Base-by-base conservation (phyloP, 2,797 vertebrate genomes). In the Hippoglossus hippoglossus region DNA sequence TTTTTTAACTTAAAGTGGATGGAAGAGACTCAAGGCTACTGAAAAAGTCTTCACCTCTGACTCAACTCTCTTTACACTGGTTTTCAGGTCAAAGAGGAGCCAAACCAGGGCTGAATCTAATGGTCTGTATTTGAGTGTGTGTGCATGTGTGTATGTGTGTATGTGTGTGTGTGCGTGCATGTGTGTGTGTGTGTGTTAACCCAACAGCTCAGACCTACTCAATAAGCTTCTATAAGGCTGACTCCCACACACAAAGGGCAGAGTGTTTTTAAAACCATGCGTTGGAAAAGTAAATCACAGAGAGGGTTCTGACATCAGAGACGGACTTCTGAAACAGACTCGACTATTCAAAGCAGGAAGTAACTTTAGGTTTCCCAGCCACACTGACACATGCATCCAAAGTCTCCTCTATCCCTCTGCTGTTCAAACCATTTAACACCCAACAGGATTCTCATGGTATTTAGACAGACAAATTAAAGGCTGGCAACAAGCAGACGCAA, bases 201-300 rank as follows among this genome's bases (percentile, higher is more conserved):
- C 74, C 65, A 71, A 70, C 69, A 81, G 79, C 68, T 68, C 78
- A 59, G 67, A 73, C 60, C 53, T 36, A 24, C 79, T 91, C 81
- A 87, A 81, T 89, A 75, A 41, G 71, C 85, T 71, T 85, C 85
- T 88, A 84, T 87, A 69, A 51, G 74, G 44, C 74, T 61, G 67
- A 80, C 51, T 87, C 55, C 50, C 31, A 36, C 36, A 16, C 87
- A 93, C 80, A 93, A 89, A 87, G 84, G 75, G 62, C 71, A 56
- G 82, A 82, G 88, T 93, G 91, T 94, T 92, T 88, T 64, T 83
- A 26, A 46, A 57, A 18, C 53, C 56, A 7, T 75, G 63, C 53
- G 64, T 67, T 31, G 84, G 82, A 85, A 79, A 83, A 83, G 71
- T 75, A 85, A 86, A 88, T 81, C 72, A 71, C 76, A 85, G 68